Base-by-base conservation (phyloP, 2,888 invertebrate genomes). In the Drosophila subquinaria region DNA sequence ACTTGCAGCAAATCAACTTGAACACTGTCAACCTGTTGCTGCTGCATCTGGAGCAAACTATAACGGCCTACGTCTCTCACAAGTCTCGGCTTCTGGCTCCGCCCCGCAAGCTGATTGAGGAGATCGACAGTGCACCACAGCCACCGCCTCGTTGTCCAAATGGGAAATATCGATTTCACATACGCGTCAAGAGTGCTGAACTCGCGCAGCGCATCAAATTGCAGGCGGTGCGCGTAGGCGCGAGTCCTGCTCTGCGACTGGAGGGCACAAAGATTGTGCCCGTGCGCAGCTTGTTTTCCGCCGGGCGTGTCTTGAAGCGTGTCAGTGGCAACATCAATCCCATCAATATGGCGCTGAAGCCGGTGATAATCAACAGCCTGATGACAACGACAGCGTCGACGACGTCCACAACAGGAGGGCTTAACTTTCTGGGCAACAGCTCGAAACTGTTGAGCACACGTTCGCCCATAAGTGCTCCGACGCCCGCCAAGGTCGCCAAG, bases 31-130 rank as follows among this genome's bases (percentile, higher is more conserved):
- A 96, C 92, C 93, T 96, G 43, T 90, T 94, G 59, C 89, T 96
- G 51, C 92, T 95, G 52, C 94, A 97, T 92, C 93, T 96, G 92
- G 96, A 96, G 92, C 93, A 94, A 48, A 94, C 95, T 79, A 93
- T 96, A 75, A 95, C 96, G 66, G 97, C 98, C 20, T 98, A 97
- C 93, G 96, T 95, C 79, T 97, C 96, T 59, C 97, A 97, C 92
- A 95, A 97, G 90, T 95, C 96, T 62, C 95, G 95, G 62, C 95
- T 95, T 88, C 94, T 96, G 76, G 95, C 96, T 90, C 95, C 96
- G 11, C 95, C 96, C 43, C 93, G 95, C 82, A 94, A 94, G 92
- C 93, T 96, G 13, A 96, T 97, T 69, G 95, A 96, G 90, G 95
- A 96, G 91, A 94, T 95, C 68, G 95, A 95, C 88, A 93, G 91